Evolutionary conservation across 2,888 invertebrate genomes (phyloP), one percentile per base, ranked within the genome.

Genomic region (Tinea pellionella): DNA sequence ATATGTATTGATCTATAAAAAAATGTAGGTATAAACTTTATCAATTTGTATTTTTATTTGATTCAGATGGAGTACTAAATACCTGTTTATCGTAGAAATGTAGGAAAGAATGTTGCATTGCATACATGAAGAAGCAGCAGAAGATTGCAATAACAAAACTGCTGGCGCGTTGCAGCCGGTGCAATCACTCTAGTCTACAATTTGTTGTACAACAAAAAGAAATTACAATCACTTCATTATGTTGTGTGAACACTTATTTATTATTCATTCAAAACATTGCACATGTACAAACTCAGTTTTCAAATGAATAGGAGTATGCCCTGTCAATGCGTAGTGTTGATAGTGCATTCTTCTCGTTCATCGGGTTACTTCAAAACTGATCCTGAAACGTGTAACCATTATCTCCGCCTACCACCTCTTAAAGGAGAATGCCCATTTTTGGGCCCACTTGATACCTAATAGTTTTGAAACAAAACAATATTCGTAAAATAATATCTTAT

Each of bases 81-180:
- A n/a, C n/a, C n/a, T n/a, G n/a, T 37, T 37, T 12, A 37, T 37
- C 9, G 37, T 37, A n/a, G 9, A 37, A 37, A 37, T 37, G 37
- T 37, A 9, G 37, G 37, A 37, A 37, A 12, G 37, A 12, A n/a
- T 37, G 37, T 9, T 37, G 9, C 37, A 15, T 47, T 47, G 15
- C 47, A 47, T 2, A 18, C 47, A 47, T 47, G 47, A 16, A 16
- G 47, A 47, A 16, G 47, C 15, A 15, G 9, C 47, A 47, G 47
- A 47, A 47, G 47, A 47, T 47, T 47, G 47, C 47, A 47, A 18
- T 16, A 47, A 47, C 47, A 47, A 47, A 47, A 47, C 47, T 47
- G 47, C 13, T 47, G 15, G 47, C 47, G 47, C 47, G 47, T 47
- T 47, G 47, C 47, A 18, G 15, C 11, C 13, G 2, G 9, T 13